phyloP scores from a whole-genome alignment of 1,140 invertebrate genomes.

The Calosoma granatense region DNA sequence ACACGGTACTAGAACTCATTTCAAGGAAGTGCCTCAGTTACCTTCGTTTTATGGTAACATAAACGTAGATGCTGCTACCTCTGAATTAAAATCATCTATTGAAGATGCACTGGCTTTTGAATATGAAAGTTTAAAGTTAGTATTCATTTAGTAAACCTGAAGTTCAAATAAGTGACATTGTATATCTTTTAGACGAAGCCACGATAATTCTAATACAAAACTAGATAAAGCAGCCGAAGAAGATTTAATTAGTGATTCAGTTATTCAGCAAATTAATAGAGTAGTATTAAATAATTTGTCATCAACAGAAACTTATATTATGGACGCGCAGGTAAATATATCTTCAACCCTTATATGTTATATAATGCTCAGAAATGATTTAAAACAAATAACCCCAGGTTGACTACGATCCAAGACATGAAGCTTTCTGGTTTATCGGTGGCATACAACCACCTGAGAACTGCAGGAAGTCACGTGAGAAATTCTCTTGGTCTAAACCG shows the following conservation, averaged over 20 bases:
- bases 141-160: slow-evolving; percentile 20
- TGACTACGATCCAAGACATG: slow-evolving; percentile 61
- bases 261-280: slow-evolving; percentile 60
- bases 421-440: slow-evolving; percentile 71
- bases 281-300: slow-evolving; percentile 47
- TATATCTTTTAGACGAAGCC: too few relatives aligned
- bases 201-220: slow-evolving; percentile 22
- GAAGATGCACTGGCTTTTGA: slow-evolving; percentile 51
- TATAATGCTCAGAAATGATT: slow-evolving; percentile 13
- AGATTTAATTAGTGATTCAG: slow-evolving; percentile 35
- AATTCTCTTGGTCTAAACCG: slow-evolving; percentile 32
- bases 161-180: too few relatives aligned
- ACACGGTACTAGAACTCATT: slow-evolving; percentile 60
- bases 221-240: slow-evolving; percentile 27
- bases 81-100: slow-evolving; percentile 42
- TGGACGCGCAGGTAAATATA: slow-evolving; percentile 44
- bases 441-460: slow-evolving; percentile 47
- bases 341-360: slow-evolving; percentile 12
- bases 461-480: slow-evolving; percentile 33
- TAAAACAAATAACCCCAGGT: slow-evolving; percentile 32
- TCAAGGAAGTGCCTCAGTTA: slow-evolving; percentile 40
- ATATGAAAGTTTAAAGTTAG: slow-evolving; percentile 41
- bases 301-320: slow-evolving; percentile 46
- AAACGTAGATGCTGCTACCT: slow-evolving; percentile 34
- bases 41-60: slow-evolving; percentile 43